Percentiles rank a stretch among this genome's conserved stretches.
phyloP scores from a whole-genome alignment of 2,797 vertebrate genomes.

The Clarias platycephalus region DNA sequence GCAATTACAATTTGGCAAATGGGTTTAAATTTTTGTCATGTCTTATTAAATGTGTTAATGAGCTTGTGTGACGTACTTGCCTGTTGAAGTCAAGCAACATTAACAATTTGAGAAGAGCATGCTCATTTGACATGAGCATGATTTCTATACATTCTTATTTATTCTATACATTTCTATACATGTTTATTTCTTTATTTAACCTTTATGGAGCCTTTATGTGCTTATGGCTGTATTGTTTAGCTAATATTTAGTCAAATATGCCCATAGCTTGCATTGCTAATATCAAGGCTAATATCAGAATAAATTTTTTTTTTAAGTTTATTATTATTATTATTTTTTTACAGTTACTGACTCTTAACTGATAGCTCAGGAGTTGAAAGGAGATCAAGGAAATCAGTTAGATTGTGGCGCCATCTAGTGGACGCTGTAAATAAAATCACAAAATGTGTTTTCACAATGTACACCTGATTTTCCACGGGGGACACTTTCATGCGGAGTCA shows the following conservation, averaged over 20 bases:
- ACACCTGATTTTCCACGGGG: background rate
- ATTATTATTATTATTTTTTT: background rate
- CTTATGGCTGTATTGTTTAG: background rate
- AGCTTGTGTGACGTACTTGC: no score
- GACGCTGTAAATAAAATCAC: background rate
- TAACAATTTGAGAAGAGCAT: no score
- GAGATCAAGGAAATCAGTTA: background rate
- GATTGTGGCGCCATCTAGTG: constrained; percentile 30
- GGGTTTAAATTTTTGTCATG: no score
- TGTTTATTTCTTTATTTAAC: no score
- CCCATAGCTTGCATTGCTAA: background rate
- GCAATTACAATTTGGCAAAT: no score
- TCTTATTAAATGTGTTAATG: no score
- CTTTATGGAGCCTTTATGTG: no score
- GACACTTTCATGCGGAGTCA: background rate
- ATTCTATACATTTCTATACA: no score
- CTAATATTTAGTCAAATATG: background rate
- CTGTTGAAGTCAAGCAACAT: no score
- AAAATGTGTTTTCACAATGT: background rate
- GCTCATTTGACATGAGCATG: no score
- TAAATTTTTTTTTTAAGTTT: background rate
- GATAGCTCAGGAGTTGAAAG: background rate
- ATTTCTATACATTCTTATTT: no score
- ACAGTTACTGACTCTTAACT: background rate
- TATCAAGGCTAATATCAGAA: background rate